phyloP scores from a whole-genome alignment of 2,797 vertebrate genomes.

The Aldrovandia affinis region DNA sequence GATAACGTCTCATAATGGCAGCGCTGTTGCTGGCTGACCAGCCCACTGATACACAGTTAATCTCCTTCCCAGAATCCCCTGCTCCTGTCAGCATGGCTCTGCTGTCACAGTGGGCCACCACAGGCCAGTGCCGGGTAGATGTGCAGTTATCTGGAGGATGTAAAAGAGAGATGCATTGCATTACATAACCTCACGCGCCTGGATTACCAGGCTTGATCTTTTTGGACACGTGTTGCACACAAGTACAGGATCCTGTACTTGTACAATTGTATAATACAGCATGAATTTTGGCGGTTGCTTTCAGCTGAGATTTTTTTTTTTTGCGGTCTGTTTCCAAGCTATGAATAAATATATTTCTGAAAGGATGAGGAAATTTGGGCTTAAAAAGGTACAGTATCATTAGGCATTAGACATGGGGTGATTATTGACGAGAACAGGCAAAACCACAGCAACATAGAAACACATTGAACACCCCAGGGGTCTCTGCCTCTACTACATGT shows the following conservation, averaged over 20 bases:
- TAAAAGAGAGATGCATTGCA: background rate
- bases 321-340: background rate
- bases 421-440: no score
- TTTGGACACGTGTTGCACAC: background rate
- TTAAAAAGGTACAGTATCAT: background rate
- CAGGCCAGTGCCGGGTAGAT: background rate
- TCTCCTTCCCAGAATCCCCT: background rate
- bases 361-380: background rate
- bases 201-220: background rate
- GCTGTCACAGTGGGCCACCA: background rate
- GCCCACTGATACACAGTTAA: background rate
- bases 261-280: background rate
- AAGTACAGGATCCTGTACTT: background rate
- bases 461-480: no score
- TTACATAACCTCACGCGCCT: no score
- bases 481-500: no score
- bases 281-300: background rate
- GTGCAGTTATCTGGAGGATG: background rate
- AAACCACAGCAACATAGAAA: no score
- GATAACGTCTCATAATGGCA: background rate
- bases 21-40: background rate
- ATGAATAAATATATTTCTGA: background rate
- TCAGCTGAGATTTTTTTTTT: background rate
- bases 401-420: no score
- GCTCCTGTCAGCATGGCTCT: background rate